Evolutionary conservation across 2,888 invertebrate genomes (phyloP), one percentile per base, ranked within the genome.

Genomic region (Oxycera nigricornis): DNA sequence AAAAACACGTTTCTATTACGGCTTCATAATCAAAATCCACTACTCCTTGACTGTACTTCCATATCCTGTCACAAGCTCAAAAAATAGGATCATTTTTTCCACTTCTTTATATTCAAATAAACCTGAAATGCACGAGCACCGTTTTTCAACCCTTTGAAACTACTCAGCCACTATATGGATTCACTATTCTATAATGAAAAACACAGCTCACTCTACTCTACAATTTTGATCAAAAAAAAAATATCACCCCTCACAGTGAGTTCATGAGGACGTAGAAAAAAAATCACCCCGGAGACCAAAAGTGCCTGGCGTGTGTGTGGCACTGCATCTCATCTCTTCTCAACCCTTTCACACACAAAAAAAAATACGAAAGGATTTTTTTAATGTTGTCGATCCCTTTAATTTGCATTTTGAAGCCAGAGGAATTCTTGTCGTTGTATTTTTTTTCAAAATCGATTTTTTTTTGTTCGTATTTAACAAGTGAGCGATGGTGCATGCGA

Each of bases 401-500:
- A 72, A 72, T 72, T 72, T 72, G 72, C 72, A 72, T 72, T 72
- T 72, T 39, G 59, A 72, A 72, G 59, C 59, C 59, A 41, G 30
- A 35, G 46, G 46, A 57, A 52, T 72, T 72, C 26, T 39, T 14
- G 22, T 31, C 50, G 55, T 55, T n/a, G 24, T 55, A 20, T 24
- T 35, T 72, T 57, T 72, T 57, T 72, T 55, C 55, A 22, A 22
- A 68, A 68, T 50, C 50, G 68, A 68, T 46, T 68, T 68, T 68
- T 72, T 72, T n/a, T n/a, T n/a, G n/a, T n/a, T 59, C 41, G 9
- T 30, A 41, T 72, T 59, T 72, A 41, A 59, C 59, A 72, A 59
- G 72, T 72, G 59, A 59, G 52, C 28, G 28, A 7, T 52, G 67
- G 57, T 72, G 72, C 55, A 72, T 52, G 26, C 31, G 72, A 72